Base-by-base conservation (phyloP, 2,888 invertebrate genomes). In the Cerastis rubricosa region DNA sequence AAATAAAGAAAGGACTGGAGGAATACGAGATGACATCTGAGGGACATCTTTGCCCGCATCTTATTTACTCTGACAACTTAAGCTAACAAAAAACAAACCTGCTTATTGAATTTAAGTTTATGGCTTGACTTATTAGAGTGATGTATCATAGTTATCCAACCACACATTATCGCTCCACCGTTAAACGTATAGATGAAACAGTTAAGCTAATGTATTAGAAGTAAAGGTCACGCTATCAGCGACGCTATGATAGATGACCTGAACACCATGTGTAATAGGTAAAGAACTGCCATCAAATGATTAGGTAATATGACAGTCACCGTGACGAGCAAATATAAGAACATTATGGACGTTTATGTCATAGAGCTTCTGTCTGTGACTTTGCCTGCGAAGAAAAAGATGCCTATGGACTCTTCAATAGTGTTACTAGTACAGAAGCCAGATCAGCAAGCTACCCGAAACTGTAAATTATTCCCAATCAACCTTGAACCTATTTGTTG, bases 161-260 rank as follows among this genome's bases (percentile, higher is more conserved):
- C 40, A 12, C 8, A 22, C 29, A n/a, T 51, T 40, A 12, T 43
- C 19, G 12, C 19, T n/a, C 17, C 7, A 29, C 22, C 12, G 43
- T 29, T 49, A n/a, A 59, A 59, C 8, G 45, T 43, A n/a, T 45
- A 57, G 35, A 25, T 17, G 79, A 35, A 54, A 11, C 45, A 45
- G 25, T 40, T 19, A 7, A 69, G 64, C 22, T 85, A 85, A 77
- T 77, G 78, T 85, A 85, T 83, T 85, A 67, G 47, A 61, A 25
- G 29, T 3, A 76, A 82, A 81, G 71, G 69, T 63, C 67, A 47
- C 9, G 51, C 19, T 78, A 72, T 59, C 72, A 40, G n/a, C n/a
- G 45, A 43, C 12, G 64, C 40, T n/a, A 69, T 83, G 83, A 83
- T 77, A 40, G 67, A 85, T 85, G 85, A 73, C 22, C 78, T n/a